Evolutionary conservation across 35 echinoderm and acorn worm genomes (phyloP), one percentile per base, ranked within the genome.

Genomic region (Stichopus chloronotus): DNA sequence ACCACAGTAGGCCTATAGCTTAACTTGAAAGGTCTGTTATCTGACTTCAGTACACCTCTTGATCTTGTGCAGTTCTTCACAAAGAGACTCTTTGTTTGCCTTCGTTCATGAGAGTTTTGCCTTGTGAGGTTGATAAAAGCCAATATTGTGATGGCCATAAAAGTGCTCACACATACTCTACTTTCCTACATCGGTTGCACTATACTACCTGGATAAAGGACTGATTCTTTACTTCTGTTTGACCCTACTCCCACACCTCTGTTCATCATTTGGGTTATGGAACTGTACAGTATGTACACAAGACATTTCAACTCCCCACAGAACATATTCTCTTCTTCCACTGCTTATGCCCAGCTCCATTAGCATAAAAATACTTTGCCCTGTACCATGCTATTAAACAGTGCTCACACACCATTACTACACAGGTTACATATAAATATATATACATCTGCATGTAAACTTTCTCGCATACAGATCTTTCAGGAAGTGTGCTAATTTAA

Each of bases 401-500:
- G 30, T 43, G 30, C 30, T 43, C 22, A n/a, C 19, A 19, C 69
- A 74, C 69, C 17, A n/a, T 74, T n/a, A 43, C 30, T 43, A 74
- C 69, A 74, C 69, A 43, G 30, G 30, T 43, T 43, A 43, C 30
- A 43, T 43, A 43, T 43, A 43, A 43, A 43, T 43, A 43, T 43
- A 43, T 43, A 43, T 43, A 43, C 30, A 43, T 43, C 30, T 43
- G 30, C 30, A 43, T 43, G 30, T 43, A 43, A 43, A 43, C 30
- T 43, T 43, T 43, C 30, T 43, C 30, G 30, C 30, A 43, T 43
- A 43, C 30, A 43, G 30, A 43, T 43, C 30, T 43, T n/a, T 20
- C 69, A 74, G 69, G 69, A 74, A 74, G 69, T 74, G 69, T 74
- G 22, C 69, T 74, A 74, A 74, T 74, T 74, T 74, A 74, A 74